Evolutionary conservation across 2,797 vertebrate genomes (phyloP), one percentile per base, ranked within the genome.

Genomic region (Sandelia bainsii): DNA sequence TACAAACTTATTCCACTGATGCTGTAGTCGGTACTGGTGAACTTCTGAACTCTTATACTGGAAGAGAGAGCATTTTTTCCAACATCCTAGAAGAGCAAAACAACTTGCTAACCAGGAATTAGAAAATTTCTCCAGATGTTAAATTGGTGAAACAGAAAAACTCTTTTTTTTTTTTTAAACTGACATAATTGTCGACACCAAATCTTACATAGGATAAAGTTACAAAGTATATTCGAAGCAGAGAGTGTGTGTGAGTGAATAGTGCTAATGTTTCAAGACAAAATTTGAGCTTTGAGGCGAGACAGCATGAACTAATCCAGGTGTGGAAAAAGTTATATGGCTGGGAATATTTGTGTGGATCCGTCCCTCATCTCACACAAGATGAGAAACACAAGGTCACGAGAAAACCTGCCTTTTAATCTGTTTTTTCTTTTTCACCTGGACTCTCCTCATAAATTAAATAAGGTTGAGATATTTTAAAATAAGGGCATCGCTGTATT

Each of bases 271-370:
- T 83, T 83, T 84, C 66, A 69, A 75, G 50, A 65, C 37, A n/a
- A 61, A 64, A 83, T 78, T 80, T 74, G 59, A 84, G 61, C 61
- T 74, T 29, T 4, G 62, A 81, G 13, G 58, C 79, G 61, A 84
- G 70, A 72, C 56, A 5, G 50, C 62, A 54, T 90, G 91, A 92
- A 89, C 85, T 80, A 84, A 86, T 81, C 86, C 92, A 92, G 85
- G 84, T 91, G 90, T 73, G 76, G 58, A 64, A 69, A 72, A 70
- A 65, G 44, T 49, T 62, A 70, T 80, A 48, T 76, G 63, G 19
- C 44, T 29, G 40, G 44, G 29, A 53, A 51, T 20, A 42, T 72
- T 50, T 23, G 32, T 57, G 22, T 56, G 20, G 32, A 66, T 61
- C 16, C 45, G 34, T 56, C 50, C 59, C 49, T 75, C 37, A 39